phyloP scores from a whole-genome alignment of 2,888 invertebrate species.

The Dione vanillae region DNA sequence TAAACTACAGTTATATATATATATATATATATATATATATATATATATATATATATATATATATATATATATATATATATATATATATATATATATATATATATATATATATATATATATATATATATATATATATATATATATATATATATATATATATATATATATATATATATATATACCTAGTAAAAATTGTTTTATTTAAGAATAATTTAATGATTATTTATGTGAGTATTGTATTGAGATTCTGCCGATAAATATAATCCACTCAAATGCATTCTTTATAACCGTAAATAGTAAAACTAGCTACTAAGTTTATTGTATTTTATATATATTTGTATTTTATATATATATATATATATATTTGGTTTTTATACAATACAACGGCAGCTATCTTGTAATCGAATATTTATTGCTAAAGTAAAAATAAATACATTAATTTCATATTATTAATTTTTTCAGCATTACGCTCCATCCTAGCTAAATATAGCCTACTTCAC shows the following conservation, averaged over 20 bases:
- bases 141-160: too few species aligned
- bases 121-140: too few species aligned
- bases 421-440: conserved; percentile 4
- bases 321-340: not conserved
- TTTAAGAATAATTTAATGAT: not conserved
- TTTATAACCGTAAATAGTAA: conserved; percentile 6
- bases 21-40: too few species aligned
- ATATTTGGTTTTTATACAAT: not conserved
- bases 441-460: not conserved
- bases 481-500: too few species aligned
- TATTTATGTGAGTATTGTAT: not conserved
- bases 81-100: too few species aligned
- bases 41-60: too few species aligned
- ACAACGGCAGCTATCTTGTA: not conserved
- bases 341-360: not conserved
- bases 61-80: too few species aligned
- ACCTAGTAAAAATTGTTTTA: too few species aligned
- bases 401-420: not conserved
- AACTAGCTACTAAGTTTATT: not conserved
- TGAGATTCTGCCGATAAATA: not conserved
- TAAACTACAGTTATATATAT: not conserved
- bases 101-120: too few species aligned
- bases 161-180: too few species aligned
- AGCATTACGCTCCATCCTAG: too few species aligned
- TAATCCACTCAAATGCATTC: not conserved